Evolutionary conservation across 2,888 invertebrate species (phyloP).

Genomic region (Myopa tessellatipennis): DNA sequence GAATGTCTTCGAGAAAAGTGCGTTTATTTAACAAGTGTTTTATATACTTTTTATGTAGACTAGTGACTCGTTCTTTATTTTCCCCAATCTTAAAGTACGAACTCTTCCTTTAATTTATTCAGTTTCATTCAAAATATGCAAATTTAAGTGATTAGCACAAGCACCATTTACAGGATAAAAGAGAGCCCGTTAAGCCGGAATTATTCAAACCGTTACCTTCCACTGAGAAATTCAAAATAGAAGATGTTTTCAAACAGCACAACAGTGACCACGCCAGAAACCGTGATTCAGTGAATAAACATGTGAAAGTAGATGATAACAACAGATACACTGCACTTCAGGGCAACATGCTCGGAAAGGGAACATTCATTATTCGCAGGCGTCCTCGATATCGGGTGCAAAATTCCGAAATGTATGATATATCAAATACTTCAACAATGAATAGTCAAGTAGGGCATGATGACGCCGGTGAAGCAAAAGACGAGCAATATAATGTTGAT

Average conservation of each 20-base stretch:
- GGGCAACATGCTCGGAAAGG: conserved; percentile 70
- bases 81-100: too few species aligned
- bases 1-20: conserved; percentile 3
- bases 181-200: neutral
- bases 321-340: neutral
- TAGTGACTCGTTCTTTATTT: too few species aligned
- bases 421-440: conserved; percentile 55
- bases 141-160: too few species aligned
- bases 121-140: too few species aligned
- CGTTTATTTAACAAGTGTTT: neutral
- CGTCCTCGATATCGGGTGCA: conserved; percentile 77
- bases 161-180: too few species aligned
- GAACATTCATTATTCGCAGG: conserved; percentile 82
- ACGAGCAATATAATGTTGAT: neutral
- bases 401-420: conserved; percentile 69
- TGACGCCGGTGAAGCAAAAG: neutral
- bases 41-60: neutral
- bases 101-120: too few species aligned
- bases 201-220: neutral
- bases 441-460: neutral
- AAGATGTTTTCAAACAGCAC: conserved; percentile 35
- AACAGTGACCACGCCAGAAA: conserved; percentile 19
- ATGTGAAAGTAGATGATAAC: neutral
- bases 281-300: neutral
- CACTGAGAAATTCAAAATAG: conserved; percentile 5